A percentile compares a stretch with the other conserved stretches of the same genome.
Evolutionary conservation across 2,888 invertebrate genomes (phyloP).

Genomic region (Cynaeus angustus): DNA sequence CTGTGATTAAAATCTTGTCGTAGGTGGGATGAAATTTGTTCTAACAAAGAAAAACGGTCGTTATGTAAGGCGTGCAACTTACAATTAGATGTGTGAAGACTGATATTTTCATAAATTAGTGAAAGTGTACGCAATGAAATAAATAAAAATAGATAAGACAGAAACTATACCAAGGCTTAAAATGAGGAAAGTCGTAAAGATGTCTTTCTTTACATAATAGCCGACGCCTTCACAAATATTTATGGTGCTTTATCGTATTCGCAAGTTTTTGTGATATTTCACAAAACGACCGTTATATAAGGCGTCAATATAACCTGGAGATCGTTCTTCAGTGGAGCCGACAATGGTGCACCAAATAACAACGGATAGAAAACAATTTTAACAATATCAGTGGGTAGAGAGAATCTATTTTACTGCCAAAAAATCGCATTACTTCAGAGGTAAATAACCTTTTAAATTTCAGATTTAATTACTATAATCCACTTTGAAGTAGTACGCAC

Average conservation of each 20-base stretch:
- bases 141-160: conserved; percentile 3
- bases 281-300: conserved; percentile 8
- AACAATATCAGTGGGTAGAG: too few relatives aligned
- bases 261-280: conserved; percentile 11
- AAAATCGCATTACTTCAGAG: too few relatives aligned
- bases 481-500: too few relatives aligned
- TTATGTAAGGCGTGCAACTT: neutral
- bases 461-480: too few relatives aligned
- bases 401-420: too few relatives aligned
- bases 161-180: neutral
- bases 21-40: neutral
- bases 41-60: neutral
- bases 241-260: conserved; percentile 9
- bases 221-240: conserved; percentile 15
- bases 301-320: neutral
- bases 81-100: neutral
- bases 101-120: conserved; percentile 4
- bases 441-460: too few relatives aligned
- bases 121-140: conserved; percentile 6
- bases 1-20: neutral
- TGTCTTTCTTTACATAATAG: conserved; percentile 1
- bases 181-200: conserved; percentile 3
- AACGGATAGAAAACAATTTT: too few relatives aligned
- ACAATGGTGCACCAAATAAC: neutral
- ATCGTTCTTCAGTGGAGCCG: neutral